Conservation (phyloP, 2,888 invertebrate genomes). For the Argyresthia goedartella region DNA sequence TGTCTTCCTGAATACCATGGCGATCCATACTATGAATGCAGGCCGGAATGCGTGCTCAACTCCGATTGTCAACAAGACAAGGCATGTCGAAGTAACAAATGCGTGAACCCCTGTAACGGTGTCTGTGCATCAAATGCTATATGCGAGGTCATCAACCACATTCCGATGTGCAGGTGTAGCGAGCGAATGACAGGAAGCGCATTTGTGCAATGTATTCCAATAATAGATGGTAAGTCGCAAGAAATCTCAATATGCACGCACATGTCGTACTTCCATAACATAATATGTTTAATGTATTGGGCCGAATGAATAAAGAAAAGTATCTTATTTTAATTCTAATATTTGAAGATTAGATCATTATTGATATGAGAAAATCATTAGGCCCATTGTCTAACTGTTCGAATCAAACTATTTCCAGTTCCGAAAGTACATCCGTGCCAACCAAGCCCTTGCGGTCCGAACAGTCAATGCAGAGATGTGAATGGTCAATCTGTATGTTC, state of each 20-base stretch:
- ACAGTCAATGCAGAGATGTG: conserved; percentile 80
- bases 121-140: conserved; percentile 79
- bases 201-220: conserved; percentile 70
- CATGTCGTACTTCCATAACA: not conserved
- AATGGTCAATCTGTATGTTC: conserved; percentile 82
- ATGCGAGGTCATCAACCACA: conserved; percentile 79
- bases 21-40: conserved; percentile 77
- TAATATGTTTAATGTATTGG: not conserved
- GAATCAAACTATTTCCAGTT: conserved; percentile 30
- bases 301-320: not conserved
- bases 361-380: too few relatives aligned
- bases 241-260: not conserved
- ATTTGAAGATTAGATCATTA: too few relatives aligned
- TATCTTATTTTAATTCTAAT: not conserved
- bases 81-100: conserved; percentile 77
- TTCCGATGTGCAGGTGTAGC: conserved; percentile 80
- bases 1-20: conserved; percentile 75
- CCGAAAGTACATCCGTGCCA: conserved; percentile 40
- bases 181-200: conserved; percentile 77
- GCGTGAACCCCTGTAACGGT: conserved; percentile 78
- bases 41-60: conserved; percentile 78
- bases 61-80: conserved; percentile 75
- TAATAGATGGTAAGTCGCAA: conserved; percentile 34
- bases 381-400: too few relatives aligned
- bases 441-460: conserved; percentile 82